Percentiles rank a stretch among this genome's conserved stretches.
Conservation (phyloP, 2,888 invertebrate genomes). For the Sminthurinus aureus region DNA sequence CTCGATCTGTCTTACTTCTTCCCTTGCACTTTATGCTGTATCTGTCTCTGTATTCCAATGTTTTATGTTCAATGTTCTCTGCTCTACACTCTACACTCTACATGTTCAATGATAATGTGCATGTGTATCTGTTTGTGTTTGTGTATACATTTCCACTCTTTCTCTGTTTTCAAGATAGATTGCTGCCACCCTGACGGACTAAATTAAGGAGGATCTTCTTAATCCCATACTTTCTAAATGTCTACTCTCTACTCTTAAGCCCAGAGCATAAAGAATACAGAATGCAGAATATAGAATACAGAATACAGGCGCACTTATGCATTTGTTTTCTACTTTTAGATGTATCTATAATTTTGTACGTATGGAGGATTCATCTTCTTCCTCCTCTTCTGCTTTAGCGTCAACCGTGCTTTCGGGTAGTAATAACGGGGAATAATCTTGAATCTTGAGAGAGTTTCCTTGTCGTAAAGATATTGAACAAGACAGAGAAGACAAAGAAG, state of each 20-base stretch:
- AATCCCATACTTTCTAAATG: conserved; percentile 2
- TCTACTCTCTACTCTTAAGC: neutral
- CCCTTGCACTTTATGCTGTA: neutral
- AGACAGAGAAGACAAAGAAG: too few species aligned
- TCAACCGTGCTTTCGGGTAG: neutral
- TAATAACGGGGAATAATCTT: neutral
- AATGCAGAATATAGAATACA: neutral
- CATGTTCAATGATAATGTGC: neutral
- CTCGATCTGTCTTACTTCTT: neutral
- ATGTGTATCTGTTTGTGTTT: neutral
- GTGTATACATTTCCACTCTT: neutral
- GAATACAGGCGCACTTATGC: neutral
- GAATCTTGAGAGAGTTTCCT: neutral
- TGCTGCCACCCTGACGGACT: conserved; percentile 24
- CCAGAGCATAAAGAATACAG: neutral
- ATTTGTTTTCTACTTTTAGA: neutral
- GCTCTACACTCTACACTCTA: too few species aligned
- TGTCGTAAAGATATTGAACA: too few species aligned
- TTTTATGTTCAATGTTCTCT: too few species aligned
- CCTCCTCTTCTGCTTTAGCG: neutral
- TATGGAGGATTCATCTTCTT: too few species aligned
- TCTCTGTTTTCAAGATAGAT: conserved; percentile 16
- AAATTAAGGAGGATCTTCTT: conserved; percentile 23
- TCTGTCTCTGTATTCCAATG: neutral
- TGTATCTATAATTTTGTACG: too few species aligned